These are phyloP conservation scores for Leptinotarsa undecemlineata DNA, from an alignment of 1,140 invertebrate genomes.

Conservation along the genomic window DNA sequence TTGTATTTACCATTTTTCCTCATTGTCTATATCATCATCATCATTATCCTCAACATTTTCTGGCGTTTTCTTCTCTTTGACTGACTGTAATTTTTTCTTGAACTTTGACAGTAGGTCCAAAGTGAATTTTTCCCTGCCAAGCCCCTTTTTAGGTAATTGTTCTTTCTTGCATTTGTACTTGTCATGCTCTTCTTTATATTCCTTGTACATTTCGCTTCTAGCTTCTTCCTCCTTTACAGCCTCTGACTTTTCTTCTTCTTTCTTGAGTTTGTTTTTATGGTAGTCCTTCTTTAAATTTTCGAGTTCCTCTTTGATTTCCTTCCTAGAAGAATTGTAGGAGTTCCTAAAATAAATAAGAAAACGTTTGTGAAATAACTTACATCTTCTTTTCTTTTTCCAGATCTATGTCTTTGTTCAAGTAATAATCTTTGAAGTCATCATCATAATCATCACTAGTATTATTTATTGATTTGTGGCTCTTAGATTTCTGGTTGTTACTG, in stretches of 20 bases:
- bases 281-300: conserved; percentile 72
- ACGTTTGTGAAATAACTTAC: conserved; percentile 54
- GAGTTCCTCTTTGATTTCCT: conserved; percentile 78
- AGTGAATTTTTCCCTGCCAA: conserved; percentile 73
- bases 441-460: conserved; percentile 49
- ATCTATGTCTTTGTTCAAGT: conserved; percentile 67
- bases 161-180: conserved; percentile 75
- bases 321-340: conserved; percentile 60
- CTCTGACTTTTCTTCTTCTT: conserved; percentile 58
- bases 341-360: not conserved
- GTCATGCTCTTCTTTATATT: conserved; percentile 75
- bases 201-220: conserved; percentile 68
- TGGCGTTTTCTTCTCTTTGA: conserved; percentile 59
- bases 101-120: conserved; percentile 82
- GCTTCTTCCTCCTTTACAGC: conserved; percentile 56
- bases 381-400: conserved; percentile 69
- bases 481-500: conserved; percentile 51
- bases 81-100: conserved; percentile 71
- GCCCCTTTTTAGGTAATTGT: conserved; percentile 70
- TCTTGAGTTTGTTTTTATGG: conserved; percentile 65
- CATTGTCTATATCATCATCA: conserved; percentile 53
- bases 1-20: conserved; percentile 44
- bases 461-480: conserved; percentile 35
- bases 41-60: conserved; percentile 54
- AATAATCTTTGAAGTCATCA: conserved; percentile 42